A percentile compares a stretch with the other conserved stretches of the same genome.
Evolutionary conservation across 2,113 vertebrate species (phyloP).

Genomic region (Lontra canadensis): DNA sequence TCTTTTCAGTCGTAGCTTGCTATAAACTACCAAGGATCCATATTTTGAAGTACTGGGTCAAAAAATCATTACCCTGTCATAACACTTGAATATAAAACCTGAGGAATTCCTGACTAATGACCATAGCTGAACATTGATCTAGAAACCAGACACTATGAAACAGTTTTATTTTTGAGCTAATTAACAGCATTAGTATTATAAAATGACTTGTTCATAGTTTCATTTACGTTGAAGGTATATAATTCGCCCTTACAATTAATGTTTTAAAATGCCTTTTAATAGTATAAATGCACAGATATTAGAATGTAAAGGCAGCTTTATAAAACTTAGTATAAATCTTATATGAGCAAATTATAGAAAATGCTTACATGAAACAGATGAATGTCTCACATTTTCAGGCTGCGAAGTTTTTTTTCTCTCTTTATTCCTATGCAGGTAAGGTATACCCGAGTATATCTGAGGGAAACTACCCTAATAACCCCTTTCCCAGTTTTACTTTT

Average conservation of each 20-base stretch:
- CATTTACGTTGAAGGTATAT: background rate
- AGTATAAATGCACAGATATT: background rate
- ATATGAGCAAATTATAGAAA: background rate
- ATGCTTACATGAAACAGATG: background rate
- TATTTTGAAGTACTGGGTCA: background rate
- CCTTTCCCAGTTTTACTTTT: conserved; percentile 97
- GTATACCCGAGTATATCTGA: conserved; percentile 94
- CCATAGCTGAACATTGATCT: background rate
- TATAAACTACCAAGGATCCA: background rate
- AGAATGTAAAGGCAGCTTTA: background rate
- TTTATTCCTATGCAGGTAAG: conserved; percentile 87
- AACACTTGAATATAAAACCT: background rate
- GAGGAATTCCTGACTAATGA: background rate
- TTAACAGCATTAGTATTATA: background rate
- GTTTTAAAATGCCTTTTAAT: background rate
- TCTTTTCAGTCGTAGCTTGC: background rate
- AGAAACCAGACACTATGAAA: background rate
- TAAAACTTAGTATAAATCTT: background rate
- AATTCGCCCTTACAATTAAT: background rate
- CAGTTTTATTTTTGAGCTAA: background rate
- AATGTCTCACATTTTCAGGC: background rate
- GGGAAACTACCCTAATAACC: conserved; percentile 93
- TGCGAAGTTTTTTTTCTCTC: background rate
- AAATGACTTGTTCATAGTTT: background rate
- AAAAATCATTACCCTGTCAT: background rate